Evolutionary conservation across 2,113 vertebrate species (phyloP).

Genomic region (Danionella cerebrum): DNA sequence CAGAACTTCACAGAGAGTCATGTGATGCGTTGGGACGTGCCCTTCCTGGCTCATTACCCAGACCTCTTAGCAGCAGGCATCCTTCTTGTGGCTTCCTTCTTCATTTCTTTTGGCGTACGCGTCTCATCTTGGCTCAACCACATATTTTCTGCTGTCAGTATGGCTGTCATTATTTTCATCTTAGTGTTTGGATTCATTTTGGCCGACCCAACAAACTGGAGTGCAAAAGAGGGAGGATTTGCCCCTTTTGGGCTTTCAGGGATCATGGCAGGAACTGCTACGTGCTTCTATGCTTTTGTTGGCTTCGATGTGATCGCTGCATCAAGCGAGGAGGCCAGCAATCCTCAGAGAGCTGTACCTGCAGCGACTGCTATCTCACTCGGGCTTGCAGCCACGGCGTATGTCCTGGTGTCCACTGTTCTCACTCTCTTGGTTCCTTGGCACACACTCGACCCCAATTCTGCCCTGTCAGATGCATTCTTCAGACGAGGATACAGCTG

Average conservation of each 20-base stretch:
- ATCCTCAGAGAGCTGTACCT: slow-evolving; percentile 81
- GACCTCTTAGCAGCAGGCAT: slow-evolving; percentile 82
- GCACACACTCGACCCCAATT: slow-evolving; percentile 82
- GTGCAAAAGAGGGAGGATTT: slow-evolving; percentile 79
- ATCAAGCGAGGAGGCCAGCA: slow-evolving; percentile 87
- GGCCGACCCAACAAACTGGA: slow-evolving; percentile 83
- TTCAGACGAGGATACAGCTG: slow-evolving; percentile 87
- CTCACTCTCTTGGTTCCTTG: slow-evolving; percentile 92
- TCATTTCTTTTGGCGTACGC: slow-evolving; percentile 88
- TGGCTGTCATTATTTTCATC: slow-evolving; percentile 79
- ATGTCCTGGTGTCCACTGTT: slow-evolving; percentile 84
- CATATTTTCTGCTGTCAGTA: slow-evolving; percentile 77
- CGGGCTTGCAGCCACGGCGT: slow-evolving; percentile 73
- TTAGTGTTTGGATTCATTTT: slow-evolving; percentile 83
- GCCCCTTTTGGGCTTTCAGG: slow-evolving; percentile 84
- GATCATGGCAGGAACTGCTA: slow-evolving; percentile 85
- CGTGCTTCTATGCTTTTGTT: slow-evolving; percentile 92
- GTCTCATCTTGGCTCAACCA: slow-evolving; percentile 96
- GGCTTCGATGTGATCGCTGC: slow-evolving; percentile 93
- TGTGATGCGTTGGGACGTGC: slow-evolving; percentile 78
- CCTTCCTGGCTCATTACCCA: slow-evolving; percentile 81
- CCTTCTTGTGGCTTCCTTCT: slow-evolving; percentile 75
- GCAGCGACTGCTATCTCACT: slow-evolving; percentile 82
- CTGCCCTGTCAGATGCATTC: slow-evolving; percentile 85
- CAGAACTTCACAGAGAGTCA: slow-evolving; percentile 86